Base-by-base conservation (phyloP, 2,113 vertebrate genomes). In the Dinomys branickii region DNA sequence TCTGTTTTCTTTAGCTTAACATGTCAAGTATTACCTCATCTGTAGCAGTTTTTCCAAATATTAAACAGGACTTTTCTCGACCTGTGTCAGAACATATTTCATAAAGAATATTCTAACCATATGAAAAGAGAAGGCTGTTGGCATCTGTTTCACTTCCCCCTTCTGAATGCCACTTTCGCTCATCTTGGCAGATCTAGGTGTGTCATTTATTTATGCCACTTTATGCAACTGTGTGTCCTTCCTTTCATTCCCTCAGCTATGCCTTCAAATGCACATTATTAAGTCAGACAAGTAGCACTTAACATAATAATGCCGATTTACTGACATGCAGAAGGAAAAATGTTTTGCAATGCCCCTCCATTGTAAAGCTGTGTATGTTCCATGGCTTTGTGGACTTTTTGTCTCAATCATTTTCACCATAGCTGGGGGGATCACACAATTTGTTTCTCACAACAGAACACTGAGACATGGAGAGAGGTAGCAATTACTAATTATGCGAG, bases 41-140 rank as follows among this genome's bases (percentile, higher is more conserved):
- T 82, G 20, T 1, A 54, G 9, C 54, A 13, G 50, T 84, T 0
- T 50, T 95, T 96, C 92, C 33, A 75, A 80, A 63, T 54, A 92
- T 67, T 94, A 95, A 94, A 77, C 12, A 56, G 33, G 65, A 82
- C 24, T 82, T 94, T 83, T 12, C 6, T 93, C 85, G 30, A 52
- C 41, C 38, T 50, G 5, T 67, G 58, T 91, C 52, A 96, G 33
- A 84, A 92, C 6, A 81, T 30, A n/a, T 90, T 90, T 92, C 38
- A 82, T 33, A 67, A 65, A 52, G 61, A 92, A 71, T 87, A 50
- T 58, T 93, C n/a, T 84, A 63, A 33, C 33, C 85, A 16, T 41
- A 58, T 75, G 58, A 96, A 80, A 97, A 75, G 80, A 82, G 28
- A 73, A 83, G 54, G 0, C 28, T 94, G 5, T 3, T 7, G 93